phyloP scores from a whole-genome alignment of 2,888 invertebrate genomes.

The Macaria notata region DNA sequence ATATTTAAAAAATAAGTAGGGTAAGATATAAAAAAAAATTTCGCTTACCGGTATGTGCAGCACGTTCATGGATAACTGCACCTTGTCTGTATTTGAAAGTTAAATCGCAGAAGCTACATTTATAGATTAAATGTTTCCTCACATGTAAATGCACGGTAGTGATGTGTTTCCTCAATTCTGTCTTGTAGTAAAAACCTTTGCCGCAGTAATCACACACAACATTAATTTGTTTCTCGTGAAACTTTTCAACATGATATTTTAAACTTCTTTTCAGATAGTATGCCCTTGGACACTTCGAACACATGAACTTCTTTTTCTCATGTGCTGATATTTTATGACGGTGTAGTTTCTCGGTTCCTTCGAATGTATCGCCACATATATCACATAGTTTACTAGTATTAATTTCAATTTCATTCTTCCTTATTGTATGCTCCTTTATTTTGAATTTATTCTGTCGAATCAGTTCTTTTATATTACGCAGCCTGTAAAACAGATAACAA shows the following conservation, averaged over 20 bases:
- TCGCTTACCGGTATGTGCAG: constrained; percentile 14
- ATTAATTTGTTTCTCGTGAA: constrained; percentile 8
- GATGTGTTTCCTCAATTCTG: background rate
- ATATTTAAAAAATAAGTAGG: too few species aligned
- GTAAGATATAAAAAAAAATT: too few species aligned
- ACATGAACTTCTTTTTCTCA: background rate
- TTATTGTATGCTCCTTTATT: background rate
- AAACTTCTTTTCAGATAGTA: background rate
- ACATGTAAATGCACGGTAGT: background rate
- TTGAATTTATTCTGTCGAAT: background rate
- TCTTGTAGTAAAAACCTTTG: background rate
- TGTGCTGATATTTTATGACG: constrained; percentile 1
- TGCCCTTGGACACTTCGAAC: constrained; percentile 8
- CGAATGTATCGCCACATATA: background rate
- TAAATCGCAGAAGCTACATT: constrained; percentile 13
- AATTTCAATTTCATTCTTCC: background rate
- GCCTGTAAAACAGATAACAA: background rate
- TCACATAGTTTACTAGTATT: constrained; percentile 1
- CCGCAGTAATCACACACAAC: constrained; percentile 9
- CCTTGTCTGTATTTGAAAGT: constrained; percentile 6
- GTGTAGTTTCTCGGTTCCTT: background rate
- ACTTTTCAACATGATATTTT: background rate
- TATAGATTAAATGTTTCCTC: background rate
- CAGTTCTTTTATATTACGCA: constrained; percentile 1
- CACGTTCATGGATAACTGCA: constrained; percentile 11